A percentile compares a stretch with the other conserved stretches of the same genome.
Evolutionary conservation across 2,113 vertebrate genomes (phyloP).

Genomic region (Riparia riparia): DNA sequence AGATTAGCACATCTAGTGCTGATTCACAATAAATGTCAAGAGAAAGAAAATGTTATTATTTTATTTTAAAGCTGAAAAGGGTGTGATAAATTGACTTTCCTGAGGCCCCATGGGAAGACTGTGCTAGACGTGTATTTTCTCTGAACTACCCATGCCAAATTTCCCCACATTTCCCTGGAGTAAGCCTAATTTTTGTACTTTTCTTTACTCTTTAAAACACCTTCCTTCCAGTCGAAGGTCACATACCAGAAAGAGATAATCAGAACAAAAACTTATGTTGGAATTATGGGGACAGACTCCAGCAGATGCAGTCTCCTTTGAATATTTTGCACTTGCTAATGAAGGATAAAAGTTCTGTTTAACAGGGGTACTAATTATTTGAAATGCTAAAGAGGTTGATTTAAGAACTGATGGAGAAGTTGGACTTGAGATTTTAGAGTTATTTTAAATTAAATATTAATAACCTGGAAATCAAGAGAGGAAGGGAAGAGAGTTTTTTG

Average conservation of each 20-base stretch:
- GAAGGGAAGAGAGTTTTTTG: neutral
- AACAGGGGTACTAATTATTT: neutral
- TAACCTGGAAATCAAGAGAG: neutral
- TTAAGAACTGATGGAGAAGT: neutral
- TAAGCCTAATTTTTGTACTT: neutral
- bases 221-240: neutral
- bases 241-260: neutral
- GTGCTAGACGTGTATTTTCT: neutral
- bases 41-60: neutral
- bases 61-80: neutral
- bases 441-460: neutral
- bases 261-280: neutral
- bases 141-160: neutral
- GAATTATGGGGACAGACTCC: neutral
- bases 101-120: neutral
- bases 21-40: neutral
- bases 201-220: neutral
- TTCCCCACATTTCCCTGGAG: fast-evolving
- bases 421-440: neutral
- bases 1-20: neutral
- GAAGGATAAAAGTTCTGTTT: neutral
- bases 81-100: neutral
- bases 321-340: neutral
- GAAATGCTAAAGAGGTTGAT: neutral
- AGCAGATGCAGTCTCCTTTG: neutral